phyloP scores from a whole-genome alignment of 92 coral and sea anemone species.

The Epizoanthus fatuus region DNA sequence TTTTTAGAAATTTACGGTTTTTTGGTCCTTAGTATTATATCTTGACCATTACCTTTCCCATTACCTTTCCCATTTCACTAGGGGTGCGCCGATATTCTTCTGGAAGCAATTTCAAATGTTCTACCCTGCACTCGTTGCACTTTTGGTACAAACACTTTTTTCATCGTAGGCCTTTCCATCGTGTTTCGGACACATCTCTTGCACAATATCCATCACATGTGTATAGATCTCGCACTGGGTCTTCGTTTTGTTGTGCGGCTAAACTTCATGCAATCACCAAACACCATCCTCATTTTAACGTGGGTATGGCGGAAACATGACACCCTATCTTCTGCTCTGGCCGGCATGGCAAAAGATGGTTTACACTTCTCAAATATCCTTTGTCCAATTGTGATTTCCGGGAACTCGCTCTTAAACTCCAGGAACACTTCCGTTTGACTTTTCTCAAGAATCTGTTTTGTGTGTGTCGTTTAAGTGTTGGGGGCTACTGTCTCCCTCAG shows the following conservation, averaged over 20 bases:
- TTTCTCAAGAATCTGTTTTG: conserved; percentile 48
- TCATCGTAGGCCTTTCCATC: conserved; percentile 26
- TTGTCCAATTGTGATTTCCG: conserved; percentile 44
- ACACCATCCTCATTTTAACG: conserved; percentile 12
- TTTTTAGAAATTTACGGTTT: too few species aligned
- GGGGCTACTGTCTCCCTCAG: conserved; percentile 50
- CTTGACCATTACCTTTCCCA: not conserved
- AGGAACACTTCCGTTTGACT: conserved; percentile 54
- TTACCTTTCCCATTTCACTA: conserved; percentile 47
- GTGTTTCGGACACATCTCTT: conserved; percentile 39
- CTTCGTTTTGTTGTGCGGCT: too few species aligned
- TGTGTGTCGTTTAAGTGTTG: conserved; percentile 28
- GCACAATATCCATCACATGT: conserved; percentile 26
- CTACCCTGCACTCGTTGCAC: not conserved
- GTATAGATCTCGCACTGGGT: not conserved
- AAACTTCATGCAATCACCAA: conserved; percentile 22
- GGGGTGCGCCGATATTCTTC: conserved; percentile 19
- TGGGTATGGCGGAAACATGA: conserved; percentile 43
- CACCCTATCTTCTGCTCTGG: conserved; percentile 27
- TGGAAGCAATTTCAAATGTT: not conserved
- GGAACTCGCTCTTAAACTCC: conserved; percentile 31
- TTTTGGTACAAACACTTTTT: conserved; percentile 24
- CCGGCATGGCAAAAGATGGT: conserved; percentile 18
- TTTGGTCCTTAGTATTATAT: too few species aligned
- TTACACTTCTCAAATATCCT: conserved; percentile 29